Base-by-base conservation (phyloP, 1,140 invertebrate genomes). In the Goniozus legneri region DNA sequence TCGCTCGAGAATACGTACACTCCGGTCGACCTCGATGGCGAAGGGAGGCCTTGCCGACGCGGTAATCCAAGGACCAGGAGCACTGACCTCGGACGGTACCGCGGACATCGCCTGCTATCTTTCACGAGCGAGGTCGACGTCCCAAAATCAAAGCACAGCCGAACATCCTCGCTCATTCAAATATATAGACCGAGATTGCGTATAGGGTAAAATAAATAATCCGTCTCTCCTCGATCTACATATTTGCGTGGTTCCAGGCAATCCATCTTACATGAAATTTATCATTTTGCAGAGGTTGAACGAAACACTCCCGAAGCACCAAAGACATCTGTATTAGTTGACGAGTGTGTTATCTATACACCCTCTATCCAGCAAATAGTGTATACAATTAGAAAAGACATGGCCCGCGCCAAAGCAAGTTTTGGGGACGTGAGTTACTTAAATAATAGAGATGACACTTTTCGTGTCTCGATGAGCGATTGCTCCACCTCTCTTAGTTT, bases 391-490 rank as follows among this genome's bases (percentile, higher is more conserved):
- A 52, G 60, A 55, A 58, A 52, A 46, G 19, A 27, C 10, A 27
- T 27, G 24, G 59, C 60, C 60, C 60, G 60, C 60, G 59, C 60
- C 60, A 62, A 62, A 62, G 59, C 59, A 62, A 62, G 52, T 60
- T 50, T 51, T 43, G 59, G 58, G 52, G 42, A 60, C 54, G 60
- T 62, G 60, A 60, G 47, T 51, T 47, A 58, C 57, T 60, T 60
- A 60, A 61, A 54, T 30, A 21, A 57, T 56, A 61, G 51, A 56
- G 44, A 61, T 50, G 46, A 60, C 40, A 51, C 51, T 54, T 58
- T 52, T 60, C 54, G 55, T 54, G 44, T 58, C 55, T 45, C 56
- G 56, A 58, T 47, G 57, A 58, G 51, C 39, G 55, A 44, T 52
- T 47, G 50, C 49, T 54, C 45, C 45, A 50, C 50, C 40, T 33